Evolutionary conservation across 2,797 vertebrate genomes (phyloP), one percentile per base, ranked within the genome.

Genomic region (Cyclopterus lumpus): DNA sequence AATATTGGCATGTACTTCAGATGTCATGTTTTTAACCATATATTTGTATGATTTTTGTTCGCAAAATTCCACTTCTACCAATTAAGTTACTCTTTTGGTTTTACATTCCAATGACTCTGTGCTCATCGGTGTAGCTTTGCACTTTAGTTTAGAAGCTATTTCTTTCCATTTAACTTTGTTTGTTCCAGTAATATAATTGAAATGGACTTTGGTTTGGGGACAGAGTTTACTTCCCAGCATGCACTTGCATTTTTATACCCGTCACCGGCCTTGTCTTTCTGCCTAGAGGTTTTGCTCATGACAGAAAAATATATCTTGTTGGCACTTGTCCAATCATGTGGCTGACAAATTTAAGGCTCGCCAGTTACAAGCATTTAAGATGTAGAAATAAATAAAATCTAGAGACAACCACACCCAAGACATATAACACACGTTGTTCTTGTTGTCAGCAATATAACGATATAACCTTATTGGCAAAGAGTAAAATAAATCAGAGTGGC

Each of bases 341-440:
- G 3, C 11, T 69, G n/a, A n/a, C 3, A 8, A 32, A 30, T 55
- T 51, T 53, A 11, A 20, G 2, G 1, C 7, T 67, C 34, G 55
- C 54, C 46, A 1, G 22, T 66, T 59, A 30, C 40, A 64, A 64
- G 28, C 2, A n/a, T 70, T 62, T 15, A 26, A 36, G 6, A 26
- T 42, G 32, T 53, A 2, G 24, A 8, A 48, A 2, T 22, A 8
- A 51, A 67, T 36, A 0, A 44, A 9, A 48, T 38, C 5, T 3
- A 36, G 0, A 66, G 42, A 54, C 48, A 22, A 57, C 81, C 83
- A 48, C 84, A 75, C 82, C 82, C 72, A 53, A 22, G 5, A 75
- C 49, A 60, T 71, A 38, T 53, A 36, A 53, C 26, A 38, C 9
- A 8, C 3, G 38, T 51, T 58, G 2, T 79, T 0, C 30, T 73